Evolutionary conservation across 2,888 invertebrate species (phyloP).

Genomic region (Brenthis hecate): DNA sequence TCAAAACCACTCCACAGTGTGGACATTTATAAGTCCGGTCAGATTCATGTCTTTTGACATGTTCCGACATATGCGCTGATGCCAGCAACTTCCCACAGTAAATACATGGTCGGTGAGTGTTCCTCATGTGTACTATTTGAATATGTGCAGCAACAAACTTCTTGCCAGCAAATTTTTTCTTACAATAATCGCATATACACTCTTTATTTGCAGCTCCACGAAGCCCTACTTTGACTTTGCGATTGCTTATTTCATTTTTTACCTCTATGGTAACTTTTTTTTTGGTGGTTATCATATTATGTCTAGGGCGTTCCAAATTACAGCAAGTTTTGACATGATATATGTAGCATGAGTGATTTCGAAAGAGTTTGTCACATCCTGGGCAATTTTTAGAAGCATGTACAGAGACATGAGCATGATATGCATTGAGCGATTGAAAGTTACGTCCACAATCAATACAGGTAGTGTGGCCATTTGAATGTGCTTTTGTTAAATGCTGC

Average conservation of each 20-base stretch:
- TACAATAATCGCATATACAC: constrained; percentile 70
- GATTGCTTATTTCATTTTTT: constrained; percentile 51
- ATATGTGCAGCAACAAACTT: constrained; percentile 68
- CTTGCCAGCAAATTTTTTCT: constrained; percentile 65
- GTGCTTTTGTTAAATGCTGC: constrained; percentile 53
- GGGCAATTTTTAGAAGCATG: constrained; percentile 62
- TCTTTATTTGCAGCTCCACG: constrained; percentile 58
- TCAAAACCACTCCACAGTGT: constrained; percentile 58
- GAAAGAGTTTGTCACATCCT: constrained; percentile 60
- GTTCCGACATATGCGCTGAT: constrained; percentile 67
- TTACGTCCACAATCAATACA: constrained; percentile 68
- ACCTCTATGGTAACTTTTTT: constrained; percentile 54
- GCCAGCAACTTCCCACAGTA: constrained; percentile 68
- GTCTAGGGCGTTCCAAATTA: constrained; percentile 51
- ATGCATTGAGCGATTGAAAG: constrained; percentile 56
- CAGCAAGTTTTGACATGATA: constrained; percentile 66
- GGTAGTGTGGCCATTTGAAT: constrained; percentile 52
- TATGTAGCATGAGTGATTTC: constrained; percentile 64
- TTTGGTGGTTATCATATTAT: constrained; percentile 49
- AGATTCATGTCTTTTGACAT: constrained; percentile 59
- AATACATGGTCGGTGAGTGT: constrained; percentile 64
- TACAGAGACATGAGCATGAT: constrained; percentile 58
- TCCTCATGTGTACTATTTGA: constrained; percentile 69
- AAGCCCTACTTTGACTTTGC: constrained; percentile 57
- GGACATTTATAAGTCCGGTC: constrained; percentile 53